These are phyloP conservation scores for Oryzaephilus surinamensis DNA, from an alignment of 1,140 invertebrate genomes.

Conservation along the genomic window DNA sequence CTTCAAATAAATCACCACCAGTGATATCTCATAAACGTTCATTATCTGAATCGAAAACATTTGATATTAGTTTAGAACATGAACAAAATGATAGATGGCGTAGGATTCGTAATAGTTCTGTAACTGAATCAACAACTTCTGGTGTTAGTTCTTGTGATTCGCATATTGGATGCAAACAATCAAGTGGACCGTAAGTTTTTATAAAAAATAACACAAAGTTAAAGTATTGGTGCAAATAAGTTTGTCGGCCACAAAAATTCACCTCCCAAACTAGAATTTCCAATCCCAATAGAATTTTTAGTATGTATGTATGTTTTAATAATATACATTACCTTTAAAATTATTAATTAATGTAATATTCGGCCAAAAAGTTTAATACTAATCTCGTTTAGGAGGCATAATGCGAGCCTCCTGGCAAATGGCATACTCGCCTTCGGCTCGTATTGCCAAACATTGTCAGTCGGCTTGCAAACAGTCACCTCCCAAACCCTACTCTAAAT, in stretches of 20 bases:
- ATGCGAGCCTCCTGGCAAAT: too few species aligned
- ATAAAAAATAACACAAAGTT: background rate
- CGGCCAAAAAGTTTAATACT: too few species aligned
- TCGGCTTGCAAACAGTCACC: too few species aligned
- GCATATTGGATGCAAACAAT: conserved; percentile 13
- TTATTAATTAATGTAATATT: too few species aligned
- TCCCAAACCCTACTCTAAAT: too few species aligned
- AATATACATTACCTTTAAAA: too few species aligned
- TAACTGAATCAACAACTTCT: conserved; percentile 67
- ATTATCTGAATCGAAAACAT: conserved; percentile 53
- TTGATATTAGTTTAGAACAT: conserved; percentile 30
- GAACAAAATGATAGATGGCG: conserved; percentile 28
- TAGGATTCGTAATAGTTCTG: conserved; percentile 39
- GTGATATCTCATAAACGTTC: conserved; percentile 44
- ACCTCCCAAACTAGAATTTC: too few species aligned
- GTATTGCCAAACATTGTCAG: too few species aligned
- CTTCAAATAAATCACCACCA: conserved; percentile 37
- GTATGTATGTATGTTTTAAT: too few species aligned
- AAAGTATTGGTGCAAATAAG: conserved; percentile 7
- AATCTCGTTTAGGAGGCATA: too few species aligned
- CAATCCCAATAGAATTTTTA: too few species aligned
- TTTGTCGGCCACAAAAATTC: conserved; percentile 48
- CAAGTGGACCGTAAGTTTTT: background rate
- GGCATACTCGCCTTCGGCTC: too few species aligned
- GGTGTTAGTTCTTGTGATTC: conserved; percentile 71